Base-by-base conservation (phyloP, 2,797 vertebrate genomes). In the Notoglanidium macrostoma region DNA sequence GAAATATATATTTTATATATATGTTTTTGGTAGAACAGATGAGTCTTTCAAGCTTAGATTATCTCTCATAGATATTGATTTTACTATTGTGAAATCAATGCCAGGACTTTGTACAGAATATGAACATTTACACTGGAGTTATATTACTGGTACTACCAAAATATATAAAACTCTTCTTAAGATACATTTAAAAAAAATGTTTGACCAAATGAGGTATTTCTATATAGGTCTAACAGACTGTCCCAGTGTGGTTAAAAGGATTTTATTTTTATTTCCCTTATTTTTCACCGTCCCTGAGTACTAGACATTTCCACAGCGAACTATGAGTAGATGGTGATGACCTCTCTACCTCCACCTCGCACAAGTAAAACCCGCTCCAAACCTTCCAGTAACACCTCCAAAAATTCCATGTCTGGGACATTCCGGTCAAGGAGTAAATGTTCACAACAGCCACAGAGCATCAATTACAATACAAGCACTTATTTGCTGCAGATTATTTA, bases 321-420 rank as follows among this genome's bases (percentile, higher is more conserved):
- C 92, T 96, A 99, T 29, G 98, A 99, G 91, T 98, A 98, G 93
- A 99, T 99, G 84, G 98, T 99, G 90, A 99, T 97, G 92, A 99
- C 98, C 94, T 99, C 98, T 44, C 97, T 95, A 70, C 98, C 98
- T 0, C 98, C 97, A 83, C 98, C 98, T 51, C 98, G 96, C 61
- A 99, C 97, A 91, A 99, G 90, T 9, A 99, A 94, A 61, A 98
- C 98, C 10, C 96, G 93, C 83, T 97, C 94, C 5, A 99, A 93
- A 1, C 98, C 97, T 87, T 99, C 98, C 19, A 97, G 98, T 87
- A 99, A 92, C 91, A 98, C 98, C 91, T 99, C 98, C 40, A 99
- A 94, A 90, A 99, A 99, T 93, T 99, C 97, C 97, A 99, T 99
- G 84, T 99, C 98, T 99, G 95, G 88, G 83, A 86, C 35, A 85